phyloP scores from a whole-genome alignment of 2,113 vertebrate species.

The Coryphaenoides rupestris region DNA sequence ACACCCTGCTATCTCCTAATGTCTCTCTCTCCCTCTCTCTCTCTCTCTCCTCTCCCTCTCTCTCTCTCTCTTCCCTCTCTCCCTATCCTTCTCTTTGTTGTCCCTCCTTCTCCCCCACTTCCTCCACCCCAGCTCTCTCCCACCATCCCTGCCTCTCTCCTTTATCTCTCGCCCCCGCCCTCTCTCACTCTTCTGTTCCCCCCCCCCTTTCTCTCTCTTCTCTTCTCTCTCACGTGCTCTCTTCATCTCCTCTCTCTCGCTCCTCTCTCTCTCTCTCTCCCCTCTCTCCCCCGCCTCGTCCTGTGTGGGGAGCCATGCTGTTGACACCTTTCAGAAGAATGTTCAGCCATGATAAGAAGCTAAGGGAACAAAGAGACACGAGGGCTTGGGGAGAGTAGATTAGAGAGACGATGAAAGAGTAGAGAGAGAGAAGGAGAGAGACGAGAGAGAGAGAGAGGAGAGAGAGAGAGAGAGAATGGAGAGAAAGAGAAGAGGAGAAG shows the following conservation, averaged over 20 bases:
- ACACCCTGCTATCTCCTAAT: not conserved
- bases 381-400: not conserved
- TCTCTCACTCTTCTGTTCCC: not conserved
- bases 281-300: not conserved
- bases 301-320: too few species aligned
- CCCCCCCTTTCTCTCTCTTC: not conserved
- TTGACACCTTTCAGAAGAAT: not conserved
- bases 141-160: not conserved
- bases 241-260: too few species aligned
- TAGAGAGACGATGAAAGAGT: not conserved
- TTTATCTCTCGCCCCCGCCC: not conserved
- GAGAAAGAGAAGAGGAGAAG: not conserved
- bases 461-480: not conserved
- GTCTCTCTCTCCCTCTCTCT: not conserved
- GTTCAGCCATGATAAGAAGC: not conserved
- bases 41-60: not conserved
- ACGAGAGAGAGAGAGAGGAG: not conserved
- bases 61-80: not conserved
- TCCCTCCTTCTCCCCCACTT: not conserved
- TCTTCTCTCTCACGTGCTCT: not conserved
- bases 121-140: not conserved
- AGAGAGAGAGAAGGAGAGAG: not conserved
- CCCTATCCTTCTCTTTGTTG: not conserved
- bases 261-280: not conserved
- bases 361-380: not conserved